Evolutionary conservation across 2,113 vertebrate genomes (phyloP).

Genomic region (Eulacestoma nigropectus): DNA sequence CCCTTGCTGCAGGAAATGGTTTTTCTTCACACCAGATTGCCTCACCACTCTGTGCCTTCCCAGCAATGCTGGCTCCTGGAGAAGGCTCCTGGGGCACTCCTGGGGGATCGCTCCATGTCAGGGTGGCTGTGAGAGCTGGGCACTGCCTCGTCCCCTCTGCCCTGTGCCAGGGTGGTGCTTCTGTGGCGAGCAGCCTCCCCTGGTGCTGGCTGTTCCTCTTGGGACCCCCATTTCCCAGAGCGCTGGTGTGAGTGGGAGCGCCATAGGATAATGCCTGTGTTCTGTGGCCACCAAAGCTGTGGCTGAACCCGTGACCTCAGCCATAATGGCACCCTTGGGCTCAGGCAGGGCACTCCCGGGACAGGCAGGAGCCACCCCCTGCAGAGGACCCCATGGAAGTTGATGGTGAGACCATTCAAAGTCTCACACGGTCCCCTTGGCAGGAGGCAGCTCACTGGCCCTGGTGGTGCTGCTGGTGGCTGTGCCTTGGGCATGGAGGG

Average conservation of each 20-base stretch:
- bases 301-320: neutral
- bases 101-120: neutral
- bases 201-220: fast-evolving
- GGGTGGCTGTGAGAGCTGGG: neutral
- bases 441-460: neutral
- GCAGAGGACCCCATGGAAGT: neutral
- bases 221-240: neutral
- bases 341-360: neutral
- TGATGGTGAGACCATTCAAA: fast-evolving
- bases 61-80: neutral
- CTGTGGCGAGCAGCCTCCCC: neutral
- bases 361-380: neutral
- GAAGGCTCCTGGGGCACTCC: neutral
- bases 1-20: slow-evolving; percentile 53
- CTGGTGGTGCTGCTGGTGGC: neutral
- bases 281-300: neutral
- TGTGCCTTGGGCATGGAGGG: neutral
- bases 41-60: slow-evolving; percentile 24
- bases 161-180: fast-evolving
- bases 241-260: fast-evolving
- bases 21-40: slow-evolving; percentile 54
- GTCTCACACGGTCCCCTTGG: fast-evolving
- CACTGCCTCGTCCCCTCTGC: neutral
- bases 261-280: neutral
- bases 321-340: neutral